A percentile compares a stretch with the other conserved stretches of the same genome.
Evolutionary conservation across 53 echinoderm and acorn worm species (phyloP).

Genomic region (Mesocentrotus franciscanus): DNA sequence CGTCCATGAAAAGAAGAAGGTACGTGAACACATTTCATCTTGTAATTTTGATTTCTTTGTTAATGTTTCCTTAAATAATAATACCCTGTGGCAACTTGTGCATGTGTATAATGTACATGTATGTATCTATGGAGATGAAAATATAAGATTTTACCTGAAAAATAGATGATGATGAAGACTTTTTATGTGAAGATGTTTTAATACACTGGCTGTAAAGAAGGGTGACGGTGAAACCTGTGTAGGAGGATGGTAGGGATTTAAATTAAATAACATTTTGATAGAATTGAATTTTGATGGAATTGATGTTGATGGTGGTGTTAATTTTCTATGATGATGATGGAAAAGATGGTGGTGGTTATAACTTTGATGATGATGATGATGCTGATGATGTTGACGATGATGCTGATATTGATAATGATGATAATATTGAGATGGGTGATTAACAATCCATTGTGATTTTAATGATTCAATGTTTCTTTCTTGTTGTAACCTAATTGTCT

Average conservation of each 20-base stretch:
- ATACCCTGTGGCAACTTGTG: neutral
- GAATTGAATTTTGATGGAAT: neutral
- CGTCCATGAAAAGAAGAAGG: constrained; percentile 56
- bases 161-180: no score
- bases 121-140: no score
- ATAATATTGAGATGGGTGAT: neutral
- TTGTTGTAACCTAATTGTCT: no score
- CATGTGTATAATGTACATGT: neutral
- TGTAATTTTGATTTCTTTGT: neutral
- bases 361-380: neutral
- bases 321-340: neutral
- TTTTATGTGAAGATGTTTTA: neutral
- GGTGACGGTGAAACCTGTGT: no score
- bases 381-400: neutral
- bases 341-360: neutral
- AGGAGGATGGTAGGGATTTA: neutral
- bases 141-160: no score
- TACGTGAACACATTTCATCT: constrained; percentile 1
- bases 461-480: neutral
- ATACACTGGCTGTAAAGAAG: neutral
- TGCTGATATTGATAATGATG: neutral
- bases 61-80: neutral
- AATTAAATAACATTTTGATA: neutral
- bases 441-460: neutral
- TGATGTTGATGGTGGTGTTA: neutral